A percentile compares a stretch with the other conserved stretches of the same genome.
Conservation (phyloP, 2,113 vertebrate genomes). For the Raphicerus campestris region DNA sequence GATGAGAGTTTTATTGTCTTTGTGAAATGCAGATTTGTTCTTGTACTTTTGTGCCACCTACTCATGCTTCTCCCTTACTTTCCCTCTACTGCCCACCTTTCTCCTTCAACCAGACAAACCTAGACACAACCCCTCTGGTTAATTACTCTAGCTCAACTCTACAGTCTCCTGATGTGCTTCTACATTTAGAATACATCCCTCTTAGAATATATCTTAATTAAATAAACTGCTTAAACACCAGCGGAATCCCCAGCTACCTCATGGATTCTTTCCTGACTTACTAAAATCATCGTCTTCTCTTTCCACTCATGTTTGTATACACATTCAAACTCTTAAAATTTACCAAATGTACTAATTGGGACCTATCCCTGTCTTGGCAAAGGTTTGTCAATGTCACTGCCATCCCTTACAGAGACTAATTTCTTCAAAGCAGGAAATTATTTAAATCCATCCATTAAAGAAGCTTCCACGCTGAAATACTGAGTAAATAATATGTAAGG, state of each 20-base stretch:
- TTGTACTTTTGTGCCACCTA: conserved; percentile 70
- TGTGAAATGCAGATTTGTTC: conserved; percentile 74
- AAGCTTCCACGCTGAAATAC: background rate
- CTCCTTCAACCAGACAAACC: conserved; percentile 46
- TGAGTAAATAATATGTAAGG: conserved; percentile 11
- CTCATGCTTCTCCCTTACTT: conserved; percentile 65
- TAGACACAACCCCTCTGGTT: conserved; percentile 23
- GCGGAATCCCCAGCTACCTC: background rate
- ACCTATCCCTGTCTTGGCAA: background rate
- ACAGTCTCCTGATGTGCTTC: background rate
- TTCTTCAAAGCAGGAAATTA: conserved; percentile 19
- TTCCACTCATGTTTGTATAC: background rate
- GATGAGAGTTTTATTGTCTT: conserved; percentile 70
- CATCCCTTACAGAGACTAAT: conserved; percentile 1
- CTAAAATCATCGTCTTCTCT: conserved; percentile 33
- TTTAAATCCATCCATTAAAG: conserved; percentile 44
- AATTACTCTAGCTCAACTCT: background rate
- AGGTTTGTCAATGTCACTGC: background rate
- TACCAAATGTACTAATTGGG: background rate
- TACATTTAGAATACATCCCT: conserved; percentile 7
- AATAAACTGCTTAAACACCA: conserved; percentile 15
- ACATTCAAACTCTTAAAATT: conserved; percentile 18
- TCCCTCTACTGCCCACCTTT: conserved; percentile 54
- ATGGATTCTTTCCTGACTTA: background rate
- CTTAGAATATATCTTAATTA: conserved; percentile 18